Evolutionary conservation across 2,888 invertebrate species (phyloP).

Genomic region (Sesamia inferens): DNA sequence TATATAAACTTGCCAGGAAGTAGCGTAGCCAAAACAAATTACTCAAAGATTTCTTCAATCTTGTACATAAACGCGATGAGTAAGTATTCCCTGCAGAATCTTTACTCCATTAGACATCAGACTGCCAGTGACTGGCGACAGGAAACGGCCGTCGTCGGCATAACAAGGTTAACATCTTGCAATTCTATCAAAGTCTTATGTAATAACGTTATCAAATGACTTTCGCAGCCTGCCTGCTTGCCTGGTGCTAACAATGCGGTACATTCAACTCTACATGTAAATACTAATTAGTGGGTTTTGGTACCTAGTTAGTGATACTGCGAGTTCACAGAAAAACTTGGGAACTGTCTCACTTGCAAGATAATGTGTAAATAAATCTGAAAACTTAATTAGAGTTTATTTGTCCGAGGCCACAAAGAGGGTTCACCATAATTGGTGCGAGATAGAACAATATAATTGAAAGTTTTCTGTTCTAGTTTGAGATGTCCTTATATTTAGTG

Average conservation of each 20-base stretch:
- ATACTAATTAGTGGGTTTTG: constrained; percentile 65
- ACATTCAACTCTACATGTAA: constrained; percentile 64
- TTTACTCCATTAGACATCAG: constrained; percentile 76
- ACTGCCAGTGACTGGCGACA: constrained; percentile 72
- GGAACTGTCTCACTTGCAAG: constrained; percentile 35
- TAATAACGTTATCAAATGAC: constrained; percentile 76
- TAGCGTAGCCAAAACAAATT: constrained; percentile 1
- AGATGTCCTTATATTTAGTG: constrained; percentile 10
- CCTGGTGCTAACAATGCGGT: constrained; percentile 58
- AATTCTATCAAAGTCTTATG: constrained; percentile 80
- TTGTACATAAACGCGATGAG: constrained; percentile 20
- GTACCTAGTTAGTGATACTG: constrained; percentile 29
- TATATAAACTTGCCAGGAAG: constrained; percentile 1
- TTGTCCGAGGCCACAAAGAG: constrained; percentile 6
- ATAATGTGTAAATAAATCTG: constrained; percentile 34
- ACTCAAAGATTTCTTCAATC: constrained; percentile 15
- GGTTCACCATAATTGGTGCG: constrained; percentile 10
- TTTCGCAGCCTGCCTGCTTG: constrained; percentile 59
- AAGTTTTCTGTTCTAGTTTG: neutral
- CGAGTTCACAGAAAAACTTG: constrained; percentile 44
- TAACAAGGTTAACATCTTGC: constrained; percentile 83
- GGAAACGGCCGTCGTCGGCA: constrained; percentile 75
- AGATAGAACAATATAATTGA: constrained; percentile 1
- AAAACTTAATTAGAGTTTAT: constrained; percentile 45
- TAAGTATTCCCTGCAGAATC: constrained; percentile 63